A percentile compares a stretch with the other conserved stretches of the same genome.
Conservation (phyloP, 2,113 vertebrate genomes). For the Neofelis nebulosa region DNA sequence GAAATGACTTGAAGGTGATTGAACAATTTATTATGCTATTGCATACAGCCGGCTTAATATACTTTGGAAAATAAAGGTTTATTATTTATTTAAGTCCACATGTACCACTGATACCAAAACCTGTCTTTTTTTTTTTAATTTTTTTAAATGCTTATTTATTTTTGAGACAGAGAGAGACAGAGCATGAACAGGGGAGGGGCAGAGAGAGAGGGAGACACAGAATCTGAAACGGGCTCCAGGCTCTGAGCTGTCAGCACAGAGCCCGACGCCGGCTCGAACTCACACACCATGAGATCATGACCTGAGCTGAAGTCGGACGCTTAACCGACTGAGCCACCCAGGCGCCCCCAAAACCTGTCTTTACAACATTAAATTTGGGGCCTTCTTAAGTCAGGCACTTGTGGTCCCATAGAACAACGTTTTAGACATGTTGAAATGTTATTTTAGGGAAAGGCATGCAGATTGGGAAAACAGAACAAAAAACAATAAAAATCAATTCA, state of each 20-base stretch:
- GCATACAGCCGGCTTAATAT: background rate
- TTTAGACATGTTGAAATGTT: background rate
- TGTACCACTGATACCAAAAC: background rate
- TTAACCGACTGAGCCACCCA: too few species aligned
- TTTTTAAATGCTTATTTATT: too few species aligned
- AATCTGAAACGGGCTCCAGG: too few species aligned
- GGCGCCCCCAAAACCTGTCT: background rate
- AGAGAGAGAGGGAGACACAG: too few species aligned
- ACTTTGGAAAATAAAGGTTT: background rate
- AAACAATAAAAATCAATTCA: background rate
- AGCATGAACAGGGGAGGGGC: too few species aligned
- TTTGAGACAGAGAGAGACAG: too few species aligned
- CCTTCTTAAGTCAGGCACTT: background rate
- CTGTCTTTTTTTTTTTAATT: too few species aligned
- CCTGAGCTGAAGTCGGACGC: too few species aligned
- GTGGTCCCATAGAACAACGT: background rate
- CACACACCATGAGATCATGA: too few species aligned
- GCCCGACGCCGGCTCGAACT: too few species aligned
- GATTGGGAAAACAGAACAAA: background rate
- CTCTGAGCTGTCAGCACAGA: too few species aligned
- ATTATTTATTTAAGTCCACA: background rate
- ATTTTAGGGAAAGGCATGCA: background rate
- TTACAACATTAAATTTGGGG: background rate
- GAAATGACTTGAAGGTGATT: background rate
- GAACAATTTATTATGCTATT: background rate